Conservation (phyloP, 2,888 invertebrate species). For the Bimastos eiseni region DNA sequence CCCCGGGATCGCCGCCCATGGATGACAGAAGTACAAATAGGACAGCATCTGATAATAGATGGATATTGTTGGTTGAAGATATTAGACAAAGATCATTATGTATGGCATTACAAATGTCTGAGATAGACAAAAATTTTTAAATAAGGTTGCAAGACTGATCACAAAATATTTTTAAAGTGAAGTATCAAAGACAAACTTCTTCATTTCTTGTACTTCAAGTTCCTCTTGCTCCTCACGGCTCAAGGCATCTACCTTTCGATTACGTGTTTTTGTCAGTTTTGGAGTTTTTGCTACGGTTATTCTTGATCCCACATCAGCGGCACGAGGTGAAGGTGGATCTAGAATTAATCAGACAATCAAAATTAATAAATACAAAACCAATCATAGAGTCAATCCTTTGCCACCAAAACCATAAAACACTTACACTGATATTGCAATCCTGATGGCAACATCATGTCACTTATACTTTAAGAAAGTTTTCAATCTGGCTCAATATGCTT, state of each 20-base stretch:
- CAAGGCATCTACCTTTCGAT: neutral
- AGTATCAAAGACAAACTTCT: neutral
- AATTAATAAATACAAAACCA: neutral
- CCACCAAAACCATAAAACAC: neutral
- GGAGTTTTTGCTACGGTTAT: neutral
- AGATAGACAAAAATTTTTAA: neutral
- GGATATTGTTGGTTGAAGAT: neutral
- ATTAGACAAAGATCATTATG: neutral
- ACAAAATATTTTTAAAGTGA: neutral
- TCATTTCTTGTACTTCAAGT: neutral
- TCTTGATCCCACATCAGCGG: neutral
- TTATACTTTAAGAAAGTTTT: neutral
- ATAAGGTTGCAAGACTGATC: neutral
- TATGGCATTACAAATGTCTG: neutral
- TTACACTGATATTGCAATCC: neutral
- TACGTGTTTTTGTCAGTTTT: neutral
- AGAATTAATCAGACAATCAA: neutral
- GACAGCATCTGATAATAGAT: neutral
- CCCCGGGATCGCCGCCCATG: no score
- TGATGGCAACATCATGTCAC: neutral
- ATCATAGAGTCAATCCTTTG: neutral
- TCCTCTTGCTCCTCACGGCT: neutral
- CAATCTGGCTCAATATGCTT: neutral
- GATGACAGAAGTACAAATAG: no score
- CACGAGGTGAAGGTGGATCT: neutral